These are phyloP conservation scores for Porites cylindrica DNA, from an alignment of 92 coral and sea anemone species.

Conservation along the genomic window DNA sequence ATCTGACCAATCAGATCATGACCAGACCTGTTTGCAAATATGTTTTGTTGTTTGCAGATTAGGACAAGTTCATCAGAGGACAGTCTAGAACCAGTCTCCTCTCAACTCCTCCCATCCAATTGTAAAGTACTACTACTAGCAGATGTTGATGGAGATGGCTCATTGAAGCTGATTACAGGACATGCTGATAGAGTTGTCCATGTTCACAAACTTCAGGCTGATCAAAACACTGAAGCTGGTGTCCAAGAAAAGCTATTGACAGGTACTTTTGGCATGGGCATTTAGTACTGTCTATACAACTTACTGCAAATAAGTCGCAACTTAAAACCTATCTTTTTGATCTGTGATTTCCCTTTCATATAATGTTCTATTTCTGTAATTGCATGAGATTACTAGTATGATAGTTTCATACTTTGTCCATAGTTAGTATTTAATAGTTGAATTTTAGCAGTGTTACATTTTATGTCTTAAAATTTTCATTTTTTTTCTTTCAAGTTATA, in stretches of 20 bases:
- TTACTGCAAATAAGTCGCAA: too few species aligned
- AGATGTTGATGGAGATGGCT: conserved; percentile 93
- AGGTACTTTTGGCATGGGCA: conserved; percentile 3
- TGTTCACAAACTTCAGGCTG: conserved; percentile 70
- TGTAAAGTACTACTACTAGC: conserved; percentile 81
- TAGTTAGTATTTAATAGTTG: too few species aligned
- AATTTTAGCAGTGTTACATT: too few species aligned
- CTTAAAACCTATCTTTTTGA: too few species aligned
- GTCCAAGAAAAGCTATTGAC: neutral
- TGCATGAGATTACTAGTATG: too few species aligned
- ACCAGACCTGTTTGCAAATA: neutral
- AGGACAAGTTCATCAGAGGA: conserved; percentile 46
- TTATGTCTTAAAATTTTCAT: too few species aligned
- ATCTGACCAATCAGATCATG: too few species aligned
- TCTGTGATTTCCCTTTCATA: too few species aligned
- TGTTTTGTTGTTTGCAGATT: conserved; percentile 31
- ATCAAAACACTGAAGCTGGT: neutral
- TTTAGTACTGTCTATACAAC: too few species aligned
- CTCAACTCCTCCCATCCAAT: conserved; percentile 86
- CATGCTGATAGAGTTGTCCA: conserved; percentile 91
- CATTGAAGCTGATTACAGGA: conserved; percentile 77
- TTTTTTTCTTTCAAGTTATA: too few species aligned
- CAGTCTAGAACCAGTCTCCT: conserved; percentile 63
- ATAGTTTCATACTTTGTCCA: too few species aligned
- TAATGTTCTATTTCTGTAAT: too few species aligned